These are phyloP conservation scores for Cossypha caffra DNA, from an alignment of 2,797 vertebrate species.

Conservation along the genomic window DNA sequence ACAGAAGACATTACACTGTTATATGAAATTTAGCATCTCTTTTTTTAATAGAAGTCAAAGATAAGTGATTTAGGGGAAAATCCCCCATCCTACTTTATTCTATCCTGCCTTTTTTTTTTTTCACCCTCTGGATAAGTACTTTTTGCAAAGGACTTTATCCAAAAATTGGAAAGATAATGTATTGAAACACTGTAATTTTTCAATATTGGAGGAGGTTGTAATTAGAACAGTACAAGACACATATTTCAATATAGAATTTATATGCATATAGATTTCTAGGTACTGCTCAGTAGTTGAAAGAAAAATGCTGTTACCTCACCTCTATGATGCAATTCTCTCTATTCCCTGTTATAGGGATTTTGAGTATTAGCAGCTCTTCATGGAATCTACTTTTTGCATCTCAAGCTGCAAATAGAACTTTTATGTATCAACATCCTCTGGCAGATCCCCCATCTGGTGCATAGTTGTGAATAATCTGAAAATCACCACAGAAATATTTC, in stretches of 20 bases:
- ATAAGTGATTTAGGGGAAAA: not conserved
- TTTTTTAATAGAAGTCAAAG: not conserved
- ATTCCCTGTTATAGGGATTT: not conserved
- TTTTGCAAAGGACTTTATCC: not conserved
- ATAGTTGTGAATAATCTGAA: not conserved
- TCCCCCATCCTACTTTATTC: rapidly evolving
- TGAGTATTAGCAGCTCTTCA: not conserved
- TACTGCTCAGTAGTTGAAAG: not conserved
- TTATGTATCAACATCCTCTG: not conserved
- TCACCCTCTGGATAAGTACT: not conserved
- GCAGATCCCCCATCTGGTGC: not conserved
- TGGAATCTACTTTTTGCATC: not conserved
- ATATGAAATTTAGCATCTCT: not conserved
- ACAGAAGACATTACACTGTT: not conserved
- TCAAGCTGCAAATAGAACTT: not conserved
- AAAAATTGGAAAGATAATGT: not conserved
- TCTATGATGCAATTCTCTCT: not conserved
- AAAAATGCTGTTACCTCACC: not conserved
- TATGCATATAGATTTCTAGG: not conserved
- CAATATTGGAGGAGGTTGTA: not conserved
- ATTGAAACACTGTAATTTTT: not conserved
- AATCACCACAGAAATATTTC: not conserved
- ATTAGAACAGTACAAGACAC: not conserved
- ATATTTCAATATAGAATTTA: not conserved
- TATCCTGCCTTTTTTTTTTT: rapidly evolving